A percentile compares a stretch with the other conserved stretches of the same genome.
Conservation (phyloP, 2,888 invertebrate genomes). For the Drosophila neonasuta region DNA sequence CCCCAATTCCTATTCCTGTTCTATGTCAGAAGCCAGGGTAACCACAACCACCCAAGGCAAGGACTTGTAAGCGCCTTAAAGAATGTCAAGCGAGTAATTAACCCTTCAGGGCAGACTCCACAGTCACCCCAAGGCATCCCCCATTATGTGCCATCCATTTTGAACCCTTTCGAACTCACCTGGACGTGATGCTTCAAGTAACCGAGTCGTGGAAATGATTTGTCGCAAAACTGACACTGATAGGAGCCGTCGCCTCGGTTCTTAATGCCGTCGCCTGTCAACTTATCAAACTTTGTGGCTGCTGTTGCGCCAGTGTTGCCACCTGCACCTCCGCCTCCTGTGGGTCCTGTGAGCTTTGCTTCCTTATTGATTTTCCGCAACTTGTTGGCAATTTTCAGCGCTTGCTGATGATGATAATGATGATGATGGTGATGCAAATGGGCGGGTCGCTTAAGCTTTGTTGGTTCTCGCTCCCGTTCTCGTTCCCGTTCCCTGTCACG, state of each 20-base stretch:
- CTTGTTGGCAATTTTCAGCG: constrained; percentile 80
- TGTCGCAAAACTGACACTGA: constrained; percentile 95
- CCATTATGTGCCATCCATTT: not conserved
- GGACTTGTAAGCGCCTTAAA: constrained; percentile 48
- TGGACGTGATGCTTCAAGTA: constrained; percentile 96
- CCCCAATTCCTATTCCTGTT: not conserved
- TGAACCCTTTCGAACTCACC: constrained; percentile 83
- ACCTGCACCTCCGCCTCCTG: constrained; percentile 72
- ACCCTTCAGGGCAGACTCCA: constrained; percentile 16
- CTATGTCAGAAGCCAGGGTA: not conserved
- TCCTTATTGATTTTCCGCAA: constrained; percentile 82
- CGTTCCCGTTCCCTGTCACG: constrained; percentile 13
- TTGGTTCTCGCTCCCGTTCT: constrained; percentile 30
- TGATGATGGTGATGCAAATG: constrained; percentile 77
- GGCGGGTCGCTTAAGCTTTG: constrained; percentile 55
- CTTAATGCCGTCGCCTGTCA: constrained; percentile 82
- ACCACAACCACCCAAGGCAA: constrained; percentile 37
- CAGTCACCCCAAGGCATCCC: constrained; percentile 27
- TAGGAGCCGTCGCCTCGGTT: constrained; percentile 87
- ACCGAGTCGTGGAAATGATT: constrained; percentile 93
- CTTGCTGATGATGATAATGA: constrained; percentile 76
- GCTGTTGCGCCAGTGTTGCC: constrained; percentile 36
- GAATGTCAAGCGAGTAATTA: constrained; percentile 48
- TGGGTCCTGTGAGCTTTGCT: constrained; percentile 51
- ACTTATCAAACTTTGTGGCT: constrained; percentile 80